Percentiles rank a stretch among this genome's conserved stretches.
These are phyloP conservation scores for Aplysina aerophoba DNA, from an alignment of 37 sponge, comb jelly and placozoan genomes.

Conservation along the genomic window DNA sequence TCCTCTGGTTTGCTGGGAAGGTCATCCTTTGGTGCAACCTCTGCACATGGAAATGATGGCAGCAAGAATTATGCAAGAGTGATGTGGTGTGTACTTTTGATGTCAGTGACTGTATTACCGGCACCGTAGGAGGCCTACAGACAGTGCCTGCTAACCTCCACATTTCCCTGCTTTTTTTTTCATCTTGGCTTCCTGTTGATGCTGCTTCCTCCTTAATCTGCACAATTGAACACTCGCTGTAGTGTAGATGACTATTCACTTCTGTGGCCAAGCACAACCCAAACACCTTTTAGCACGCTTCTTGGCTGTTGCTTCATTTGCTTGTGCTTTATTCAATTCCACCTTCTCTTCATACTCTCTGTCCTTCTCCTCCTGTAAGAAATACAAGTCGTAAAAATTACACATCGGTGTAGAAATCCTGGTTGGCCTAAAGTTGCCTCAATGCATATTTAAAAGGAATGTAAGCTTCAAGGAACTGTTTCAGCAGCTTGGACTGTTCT, in stretches of 20 bases:
- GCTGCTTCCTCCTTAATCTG: conserved; percentile 57
- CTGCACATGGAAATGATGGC: too few species aligned
- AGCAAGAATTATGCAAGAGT: too few species aligned
- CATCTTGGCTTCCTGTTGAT: conserved; percentile 44
- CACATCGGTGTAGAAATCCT: too few species aligned
- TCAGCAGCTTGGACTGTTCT: too few species aligned
- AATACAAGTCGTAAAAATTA: conserved; percentile 13
- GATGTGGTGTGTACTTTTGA: too few species aligned
- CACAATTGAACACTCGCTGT: not conserved
- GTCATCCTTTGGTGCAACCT: too few species aligned
- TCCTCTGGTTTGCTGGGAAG: not conserved
- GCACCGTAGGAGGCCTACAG: not conserved
- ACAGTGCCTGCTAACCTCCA: not conserved
- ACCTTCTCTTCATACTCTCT: conserved; percentile 72
- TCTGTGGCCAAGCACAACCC: not conserved
- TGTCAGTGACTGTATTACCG: too few species aligned
- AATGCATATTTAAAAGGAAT: too few species aligned
- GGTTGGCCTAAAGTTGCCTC: too few species aligned
- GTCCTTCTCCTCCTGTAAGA: conserved; percentile 73
- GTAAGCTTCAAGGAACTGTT: too few species aligned
- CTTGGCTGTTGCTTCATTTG: conserved; percentile 87
- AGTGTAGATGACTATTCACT: not conserved
- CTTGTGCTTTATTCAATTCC: conserved; percentile 51
- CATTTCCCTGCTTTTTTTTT: not conserved
- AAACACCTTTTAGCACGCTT: conserved; percentile 88